Conservation (phyloP, 2,113 vertebrate species). For the Carassius gibelio region DNA sequence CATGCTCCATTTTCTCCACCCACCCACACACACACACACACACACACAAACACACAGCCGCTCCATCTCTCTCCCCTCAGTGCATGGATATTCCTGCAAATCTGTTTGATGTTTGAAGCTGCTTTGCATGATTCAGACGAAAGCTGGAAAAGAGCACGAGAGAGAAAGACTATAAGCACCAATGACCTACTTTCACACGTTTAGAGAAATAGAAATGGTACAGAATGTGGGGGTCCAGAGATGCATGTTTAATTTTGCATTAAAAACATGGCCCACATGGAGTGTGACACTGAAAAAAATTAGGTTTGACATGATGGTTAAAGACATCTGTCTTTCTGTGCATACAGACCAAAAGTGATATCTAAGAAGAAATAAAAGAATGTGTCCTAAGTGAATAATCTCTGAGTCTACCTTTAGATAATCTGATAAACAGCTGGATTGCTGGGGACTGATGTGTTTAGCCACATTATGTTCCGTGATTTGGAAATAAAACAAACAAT, state of each 20-base stretch:
- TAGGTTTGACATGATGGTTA: not conserved
- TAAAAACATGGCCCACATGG: not conserved
- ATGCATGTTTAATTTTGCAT: not conserved
- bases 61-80: conserved; percentile 16
- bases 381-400: not conserved
- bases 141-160: not conserved
- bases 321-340: not conserved
- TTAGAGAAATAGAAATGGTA: not conserved
- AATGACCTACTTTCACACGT: conserved; percentile 48
- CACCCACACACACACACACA: conserved; percentile 6
- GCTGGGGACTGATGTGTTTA: not conserved
- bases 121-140: conserved; percentile 43
- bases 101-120: conserved; percentile 37
- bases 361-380: not conserved
- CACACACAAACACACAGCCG: conserved; percentile 17
- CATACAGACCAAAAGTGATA: not conserved
- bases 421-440: not conserved
- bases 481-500: not conserved
- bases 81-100: conserved; percentile 34
- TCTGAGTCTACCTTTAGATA: not conserved
- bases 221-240: not conserved
- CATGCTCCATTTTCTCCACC: conserved; percentile 40
- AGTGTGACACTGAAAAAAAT: not conserved
- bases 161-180: conserved; percentile 12
- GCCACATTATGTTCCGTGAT: not conserved